phyloP scores from a whole-genome alignment of 2,888 invertebrate species.

The Catocala fraxini region DNA sequence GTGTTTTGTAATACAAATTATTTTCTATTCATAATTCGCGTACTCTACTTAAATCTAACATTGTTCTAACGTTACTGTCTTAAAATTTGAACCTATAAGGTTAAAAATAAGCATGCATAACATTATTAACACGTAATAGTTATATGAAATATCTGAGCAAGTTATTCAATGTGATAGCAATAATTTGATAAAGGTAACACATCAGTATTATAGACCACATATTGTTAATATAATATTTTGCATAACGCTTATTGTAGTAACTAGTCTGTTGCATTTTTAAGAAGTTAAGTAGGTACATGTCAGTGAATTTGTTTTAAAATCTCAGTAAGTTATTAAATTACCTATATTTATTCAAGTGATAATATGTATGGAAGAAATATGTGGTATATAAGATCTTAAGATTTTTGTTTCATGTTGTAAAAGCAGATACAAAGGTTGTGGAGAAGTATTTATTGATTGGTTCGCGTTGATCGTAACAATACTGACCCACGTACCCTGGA shows the following conservation, averaged over 20 bases:
- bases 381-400: slow-evolving; percentile 60
- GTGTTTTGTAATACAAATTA: slow-evolving; percentile 15
- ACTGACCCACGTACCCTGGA: neutral
- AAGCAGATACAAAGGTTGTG: slow-evolving; percentile 37
- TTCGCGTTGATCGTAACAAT: slow-evolving; percentile 6
- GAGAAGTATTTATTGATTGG: slow-evolving; percentile 6
- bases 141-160: slow-evolving; percentile 31
- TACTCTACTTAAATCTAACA: slow-evolving; percentile 17
- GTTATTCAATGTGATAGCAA: slow-evolving; percentile 51
- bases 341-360: slow-evolving; percentile 2
- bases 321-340: slow-evolving; percentile 16
- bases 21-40: slow-evolving; percentile 14
- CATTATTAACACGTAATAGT: slow-evolving; percentile 13
- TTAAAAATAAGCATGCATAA: slow-evolving; percentile 10
- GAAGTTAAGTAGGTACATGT: slow-evolving; percentile 40
- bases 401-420: slow-evolving; percentile 55
- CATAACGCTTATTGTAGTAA: slow-evolving; percentile 42
- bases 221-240: slow-evolving; percentile 46
- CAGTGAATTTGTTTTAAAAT: slow-evolving; percentile 23
- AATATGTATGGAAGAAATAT: slow-evolving; percentile 44
- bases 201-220: slow-evolving; percentile 76
- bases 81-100: slow-evolving; percentile 29
- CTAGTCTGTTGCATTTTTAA: slow-evolving; percentile 64
- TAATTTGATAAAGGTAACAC: slow-evolving; percentile 55
- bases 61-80: slow-evolving; percentile 2